A percentile compares a stretch with the other conserved stretches of the same genome.
Conservation (phyloP, 2,797 vertebrate genomes). For the Coreius guichenoti region DNA sequence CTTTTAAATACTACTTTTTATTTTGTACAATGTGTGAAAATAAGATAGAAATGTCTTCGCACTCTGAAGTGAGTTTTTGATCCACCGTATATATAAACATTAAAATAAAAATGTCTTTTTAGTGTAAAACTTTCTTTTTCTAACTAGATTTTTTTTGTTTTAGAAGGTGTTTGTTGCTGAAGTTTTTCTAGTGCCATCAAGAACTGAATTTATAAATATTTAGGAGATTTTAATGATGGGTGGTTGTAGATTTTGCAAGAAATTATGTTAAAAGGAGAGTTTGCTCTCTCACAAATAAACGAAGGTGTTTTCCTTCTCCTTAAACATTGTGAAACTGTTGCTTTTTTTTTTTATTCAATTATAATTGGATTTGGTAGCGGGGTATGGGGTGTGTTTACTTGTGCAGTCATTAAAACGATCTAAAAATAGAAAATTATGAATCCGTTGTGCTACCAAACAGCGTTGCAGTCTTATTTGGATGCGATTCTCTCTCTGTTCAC, state of each 20-base stretch:
- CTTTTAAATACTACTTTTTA: constrained; percentile 13
- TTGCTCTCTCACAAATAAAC: constrained; percentile 70
- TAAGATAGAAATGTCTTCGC: constrained; percentile 19
- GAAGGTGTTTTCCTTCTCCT: constrained; percentile 75
- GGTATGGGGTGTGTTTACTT: constrained; percentile 75
- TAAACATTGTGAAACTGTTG: constrained; percentile 65
- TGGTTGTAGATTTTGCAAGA: constrained; percentile 45
- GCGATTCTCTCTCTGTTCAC: constrained; percentile 71
- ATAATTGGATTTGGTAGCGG: constrained; percentile 80
- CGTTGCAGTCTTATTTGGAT: constrained; percentile 66
- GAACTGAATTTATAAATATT: constrained; percentile 42
- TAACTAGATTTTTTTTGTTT: constrained; percentile 11
- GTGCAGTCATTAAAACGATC: constrained; percentile 82
- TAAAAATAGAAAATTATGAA: constrained; percentile 84
- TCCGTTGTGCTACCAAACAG: constrained; percentile 78
- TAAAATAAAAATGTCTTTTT: constrained; percentile 20
- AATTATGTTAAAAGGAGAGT: constrained; percentile 60
- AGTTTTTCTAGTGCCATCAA: constrained; percentile 20
- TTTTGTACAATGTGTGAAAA: not conserved
- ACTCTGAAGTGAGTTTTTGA: constrained; percentile 1
- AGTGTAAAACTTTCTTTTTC: not conserved
- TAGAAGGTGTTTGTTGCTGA: not conserved
- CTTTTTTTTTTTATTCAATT: constrained; percentile 76
- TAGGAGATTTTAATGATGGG: constrained; percentile 39
- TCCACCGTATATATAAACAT: not conserved